These are phyloP conservation scores for Tuberolachnus salignus DNA, from an alignment of 2,888 invertebrate genomes.

Conservation along the genomic window DNA sequence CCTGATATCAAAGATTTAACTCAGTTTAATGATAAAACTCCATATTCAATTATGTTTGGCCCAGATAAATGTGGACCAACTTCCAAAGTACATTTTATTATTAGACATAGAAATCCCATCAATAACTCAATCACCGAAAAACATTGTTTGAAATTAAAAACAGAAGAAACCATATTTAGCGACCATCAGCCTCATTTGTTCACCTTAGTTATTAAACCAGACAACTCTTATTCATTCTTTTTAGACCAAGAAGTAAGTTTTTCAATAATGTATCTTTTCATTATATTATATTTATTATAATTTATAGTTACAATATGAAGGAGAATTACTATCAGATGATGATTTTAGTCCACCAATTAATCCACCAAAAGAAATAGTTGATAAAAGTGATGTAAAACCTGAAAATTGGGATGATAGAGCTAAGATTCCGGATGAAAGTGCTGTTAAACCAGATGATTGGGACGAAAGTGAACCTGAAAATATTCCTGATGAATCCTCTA, in stretches of 20 bases:
- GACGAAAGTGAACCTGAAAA: constrained; percentile 92
- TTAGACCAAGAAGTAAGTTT: constrained; percentile 74
- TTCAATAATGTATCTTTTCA: constrained; percentile 12
- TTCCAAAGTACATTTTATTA: constrained; percentile 90
- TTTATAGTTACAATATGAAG: constrained; percentile 67
- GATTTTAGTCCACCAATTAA: constrained; percentile 81
- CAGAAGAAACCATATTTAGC: constrained; percentile 70
- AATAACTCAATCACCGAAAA: constrained; percentile 92
- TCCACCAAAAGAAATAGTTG: constrained; percentile 87
- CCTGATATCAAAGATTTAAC: constrained; percentile 74
- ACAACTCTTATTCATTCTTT: constrained; percentile 79
- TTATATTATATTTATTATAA: constrained; percentile 10
- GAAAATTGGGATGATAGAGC: constrained; percentile 96
- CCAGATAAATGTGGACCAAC: constrained; percentile 99
- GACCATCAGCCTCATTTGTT: constrained; percentile 93
- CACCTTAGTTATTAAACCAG: constrained; percentile 77
- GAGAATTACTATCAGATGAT: constrained; percentile 87
- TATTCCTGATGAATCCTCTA: constrained; percentile 82
- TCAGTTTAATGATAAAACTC: constrained; percentile 91
- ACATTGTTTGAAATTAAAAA: constrained; percentile 90
- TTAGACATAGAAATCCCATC: constrained; percentile 91
- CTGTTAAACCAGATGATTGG: constrained; percentile 94
- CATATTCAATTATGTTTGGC: constrained; percentile 99
- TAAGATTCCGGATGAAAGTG: constrained; percentile 86
- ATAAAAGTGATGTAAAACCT: constrained; percentile 69